Evolutionary conservation across 2,113 vertebrate genomes (phyloP).

Genomic region (Cyprinodon tularosa): DNA sequence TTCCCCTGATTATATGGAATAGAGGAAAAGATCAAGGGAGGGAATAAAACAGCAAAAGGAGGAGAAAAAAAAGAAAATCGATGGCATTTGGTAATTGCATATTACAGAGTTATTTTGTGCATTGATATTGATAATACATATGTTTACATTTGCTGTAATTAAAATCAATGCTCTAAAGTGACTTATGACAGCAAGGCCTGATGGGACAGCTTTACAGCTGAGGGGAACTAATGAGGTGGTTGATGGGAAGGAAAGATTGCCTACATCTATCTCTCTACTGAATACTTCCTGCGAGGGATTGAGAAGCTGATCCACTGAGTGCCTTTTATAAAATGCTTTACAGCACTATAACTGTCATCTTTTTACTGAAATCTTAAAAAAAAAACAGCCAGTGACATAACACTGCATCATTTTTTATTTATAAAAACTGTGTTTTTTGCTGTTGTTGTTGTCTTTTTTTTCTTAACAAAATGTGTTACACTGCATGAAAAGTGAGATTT

Average conservation of each 20-base stretch:
- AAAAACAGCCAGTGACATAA: background rate
- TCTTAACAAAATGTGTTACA: background rate
- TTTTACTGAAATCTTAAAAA: background rate
- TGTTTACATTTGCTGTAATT: constrained; percentile 91
- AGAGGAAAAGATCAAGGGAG: constrained; percentile 31
- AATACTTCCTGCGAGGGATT: constrained; percentile 58
- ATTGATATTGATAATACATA: constrained; percentile 93
- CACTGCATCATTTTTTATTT: background rate
- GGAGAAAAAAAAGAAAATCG: constrained; percentile 83
- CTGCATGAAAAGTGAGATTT: too few species aligned
- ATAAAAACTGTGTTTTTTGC: too few species aligned
- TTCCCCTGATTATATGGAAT: constrained; percentile 85
- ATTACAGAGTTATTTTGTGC: constrained; percentile 93
- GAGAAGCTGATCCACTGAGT: constrained; percentile 21
- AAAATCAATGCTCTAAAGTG: constrained; percentile 87
- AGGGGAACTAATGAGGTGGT: constrained; percentile 81
- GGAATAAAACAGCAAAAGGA: constrained; percentile 18
- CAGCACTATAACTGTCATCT: background rate
- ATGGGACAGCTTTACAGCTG: constrained; percentile 81
- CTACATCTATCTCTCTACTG: constrained; percentile 75
- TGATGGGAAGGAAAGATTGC: constrained; percentile 77
- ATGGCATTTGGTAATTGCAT: constrained; percentile 92
- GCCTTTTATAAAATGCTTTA: background rate
- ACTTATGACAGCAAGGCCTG: constrained; percentile 81
- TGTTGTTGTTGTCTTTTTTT: background rate